Base-by-base conservation (phyloP, 2,888 invertebrate species). In the Cheilosia vulpina region DNA sequence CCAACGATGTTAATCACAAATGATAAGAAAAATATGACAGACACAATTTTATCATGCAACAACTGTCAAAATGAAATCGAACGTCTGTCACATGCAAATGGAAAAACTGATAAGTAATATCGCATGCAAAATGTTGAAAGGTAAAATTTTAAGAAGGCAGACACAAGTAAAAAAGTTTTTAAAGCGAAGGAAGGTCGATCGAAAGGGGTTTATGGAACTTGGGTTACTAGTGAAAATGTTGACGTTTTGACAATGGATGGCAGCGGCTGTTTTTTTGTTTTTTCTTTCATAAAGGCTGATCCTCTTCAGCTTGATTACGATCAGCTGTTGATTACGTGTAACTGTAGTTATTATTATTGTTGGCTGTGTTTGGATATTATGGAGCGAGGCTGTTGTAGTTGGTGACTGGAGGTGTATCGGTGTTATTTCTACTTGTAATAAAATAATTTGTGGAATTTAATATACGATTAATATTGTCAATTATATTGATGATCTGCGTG, bases 401-500 rank as follows among this genome's bases (percentile, higher is more conserved):
- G 78, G 60, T 87, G 72, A 69, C 41, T 84, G 84, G 47, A 52
- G 73, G 68, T 75, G 73, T 83, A 50, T 63, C 75, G 84, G 76
- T 87, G 87, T 91, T 91, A 91, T 92, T 90, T 91, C 91, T 91
- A 89, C 89, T 91, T 89, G 91, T 90, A 90, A 91, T 91, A 89
- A 91, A 91, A 91, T 92, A 91, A 91, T 91, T 92, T 89, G 92
- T 90, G 89, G 90, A 90, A 89, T 92, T 92, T 90, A 91, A 89
- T 90, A 92, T 89, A 89, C 90, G 90, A 90, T 91, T 91, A 87
- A 92, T 90, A 89, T 90, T 90, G 76, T 90, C 88, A 87, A 92
- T 89, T 88, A 92, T 89, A 87, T 89, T 88, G 87, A 90, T 84
- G 88, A 91, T 89, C 89, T 91, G 90, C 87, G 89, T 87, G 87